Evolutionary conservation across 2,797 vertebrate species (phyloP), one percentile per base, ranked within the genome.

Genomic region (Caiman crocodilus): DNA sequence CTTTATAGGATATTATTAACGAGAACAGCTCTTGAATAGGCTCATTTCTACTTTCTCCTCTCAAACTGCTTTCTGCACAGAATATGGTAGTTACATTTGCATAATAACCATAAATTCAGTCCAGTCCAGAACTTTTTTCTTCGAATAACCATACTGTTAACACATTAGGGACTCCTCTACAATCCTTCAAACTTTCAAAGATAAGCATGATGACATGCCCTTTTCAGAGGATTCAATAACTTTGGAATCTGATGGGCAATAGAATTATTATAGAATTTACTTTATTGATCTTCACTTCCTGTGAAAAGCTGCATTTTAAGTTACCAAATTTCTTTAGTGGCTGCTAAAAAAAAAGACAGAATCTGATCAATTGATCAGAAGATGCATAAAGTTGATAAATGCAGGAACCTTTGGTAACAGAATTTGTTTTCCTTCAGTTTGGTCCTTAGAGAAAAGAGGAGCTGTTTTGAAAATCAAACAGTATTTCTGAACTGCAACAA

Each of bases 11-110:
- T 96, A 95, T 56, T 93, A 97, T 94, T 96, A 97, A 95, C 91
- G 88, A 86, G 92, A 96, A 85, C 92, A 96, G 93, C 64, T 97
- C 89, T 94, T 96, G 95, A 96, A 94, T 91, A 94, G 92, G 92
- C 96, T 96, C 96, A 96, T 71, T 96, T 92, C 82, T 91, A 90
- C 93, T 90, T 92, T 96, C 64, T 71, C 74, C 83, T 94, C 95
- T 95, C 85, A 95, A 97, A 96, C 95, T 95, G 92, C 89, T 97
- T 96, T 93, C 78, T 97, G 87, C 58, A 92, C 88, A 94, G 92
- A 97, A 96, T 96, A 94, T 95, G 89, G 96, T 95, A 97, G 96
- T 94, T 96, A 97, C 32, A 97, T 98, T 98, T 98, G 95, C 97
- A 98, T 97, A 97, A 97, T 90, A 94, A 95, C 94, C 91, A 96